Evolutionary conservation across 2,888 invertebrate species (phyloP), one percentile per base, ranked within the genome.

Genomic region (Drosophila rubida): DNA sequence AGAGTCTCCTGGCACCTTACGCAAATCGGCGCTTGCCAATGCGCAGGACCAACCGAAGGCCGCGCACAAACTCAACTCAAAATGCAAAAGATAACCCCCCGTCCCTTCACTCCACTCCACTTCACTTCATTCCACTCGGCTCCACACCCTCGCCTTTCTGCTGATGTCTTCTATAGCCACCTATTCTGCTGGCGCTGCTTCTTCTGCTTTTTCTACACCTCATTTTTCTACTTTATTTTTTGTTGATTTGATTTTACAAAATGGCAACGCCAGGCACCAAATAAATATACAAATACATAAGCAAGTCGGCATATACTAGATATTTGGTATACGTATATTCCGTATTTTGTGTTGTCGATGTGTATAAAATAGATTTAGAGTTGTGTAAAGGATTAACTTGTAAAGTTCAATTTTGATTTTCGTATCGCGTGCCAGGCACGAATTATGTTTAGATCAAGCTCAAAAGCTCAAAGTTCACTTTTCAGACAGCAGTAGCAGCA

Each of bases 341-440:
- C 37, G 37, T 35, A 22, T 35, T 49, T 35, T 37, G 35, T 45
- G 44, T 3, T 27, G 16, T 51, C 13, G 2, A 4, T 45, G 11
- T 45, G 22, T 60, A 35, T 41, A 32, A 23, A 55, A 53, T 41
- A 25, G 76, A 59, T 59, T 61, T 65, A 55, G 71, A 55, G 71
- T 51, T 61, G 65, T 49, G 77, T 27, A 81, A 78, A 76, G 86
- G 82, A 87, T 82, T 82, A 85, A 82, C 69, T 81, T 81, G 73
- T 85, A 87, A 85, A 82, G 88, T 87, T 80, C 75, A 83, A 86
- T 87, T 88, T 88, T 88, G 88, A 88, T 84, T 87, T 80, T 75
- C 65, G 61, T 76, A 75, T 85, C 71, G 84, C 84, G 84, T 85
- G 84, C 67, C 76, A 70, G 65, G 58, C 51, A 63, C 48, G 69